A percentile compares a stretch with the other conserved stretches of the same genome.
Evolutionary conservation across 2,113 vertebrate species (phyloP).

Genomic region (Bubo bubo): DNA sequence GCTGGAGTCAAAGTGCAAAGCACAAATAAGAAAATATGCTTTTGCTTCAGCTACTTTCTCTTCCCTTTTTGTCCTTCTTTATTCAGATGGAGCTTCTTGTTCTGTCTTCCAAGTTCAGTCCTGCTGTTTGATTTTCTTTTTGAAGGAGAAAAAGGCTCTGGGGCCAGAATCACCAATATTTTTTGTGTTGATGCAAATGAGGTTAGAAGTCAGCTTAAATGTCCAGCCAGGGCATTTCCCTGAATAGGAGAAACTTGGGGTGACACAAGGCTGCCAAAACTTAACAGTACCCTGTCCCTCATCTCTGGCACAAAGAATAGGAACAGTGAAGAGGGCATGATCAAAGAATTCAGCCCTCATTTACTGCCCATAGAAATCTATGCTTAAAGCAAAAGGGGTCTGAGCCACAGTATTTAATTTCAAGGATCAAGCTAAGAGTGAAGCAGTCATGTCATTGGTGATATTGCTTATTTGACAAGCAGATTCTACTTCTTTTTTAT

Average conservation of each 20-base stretch:
- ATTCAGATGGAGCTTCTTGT: background rate
- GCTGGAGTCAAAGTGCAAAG: background rate
- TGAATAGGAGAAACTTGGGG: background rate
- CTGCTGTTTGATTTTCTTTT: constrained; percentile 7
- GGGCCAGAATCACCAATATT: background rate
- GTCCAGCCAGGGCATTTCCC: background rate
- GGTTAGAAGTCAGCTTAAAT: background rate
- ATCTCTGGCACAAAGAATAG: background rate
- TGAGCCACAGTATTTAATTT: background rate
- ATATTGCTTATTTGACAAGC: background rate
- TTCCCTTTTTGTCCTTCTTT: background rate
- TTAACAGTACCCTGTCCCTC: background rate
- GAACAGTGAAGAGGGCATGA: background rate
- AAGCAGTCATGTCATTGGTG: background rate
- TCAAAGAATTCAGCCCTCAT: background rate
- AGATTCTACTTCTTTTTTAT: background rate
- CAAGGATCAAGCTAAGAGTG: background rate
- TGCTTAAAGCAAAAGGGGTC: background rate
- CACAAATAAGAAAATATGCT: background rate
- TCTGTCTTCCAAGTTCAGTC: background rate
- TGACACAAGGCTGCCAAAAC: background rate
- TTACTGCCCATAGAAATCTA: background rate
- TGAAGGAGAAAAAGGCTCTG: background rate
- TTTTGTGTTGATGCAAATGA: constrained; percentile 35
- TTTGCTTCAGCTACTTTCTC: background rate